These are phyloP conservation scores for Thymelicus acteon DNA, from an alignment of 2,888 invertebrate species.

Conservation along the genomic window DNA sequence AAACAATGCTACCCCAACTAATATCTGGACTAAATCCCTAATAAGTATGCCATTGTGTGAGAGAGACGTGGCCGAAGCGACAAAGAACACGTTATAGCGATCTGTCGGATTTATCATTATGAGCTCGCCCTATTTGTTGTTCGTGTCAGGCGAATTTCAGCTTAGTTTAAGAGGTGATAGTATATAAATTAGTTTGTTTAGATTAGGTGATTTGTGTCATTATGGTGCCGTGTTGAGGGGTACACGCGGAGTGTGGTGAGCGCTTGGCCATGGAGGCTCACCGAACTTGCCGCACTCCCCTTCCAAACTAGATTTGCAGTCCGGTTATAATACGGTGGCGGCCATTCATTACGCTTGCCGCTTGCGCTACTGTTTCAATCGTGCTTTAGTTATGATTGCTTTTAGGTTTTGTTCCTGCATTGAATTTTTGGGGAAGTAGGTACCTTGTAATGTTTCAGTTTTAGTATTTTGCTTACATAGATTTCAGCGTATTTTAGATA, in stretches of 20 bases:
- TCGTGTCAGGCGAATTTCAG: slow-evolving; percentile 43
- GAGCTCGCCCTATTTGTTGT: slow-evolving; percentile 35
- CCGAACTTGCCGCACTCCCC: slow-evolving; percentile 83
- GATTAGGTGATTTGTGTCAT: slow-evolving; percentile 49
- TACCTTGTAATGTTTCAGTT: no score
- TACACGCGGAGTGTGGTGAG: slow-evolving; percentile 81
- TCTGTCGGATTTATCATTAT: slow-evolving; percentile 60
- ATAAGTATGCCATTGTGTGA: slow-evolving; percentile 85
- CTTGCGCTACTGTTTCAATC: slow-evolving; percentile 73
- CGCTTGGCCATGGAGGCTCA: slow-evolving; percentile 84
- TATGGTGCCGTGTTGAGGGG: slow-evolving; percentile 52
- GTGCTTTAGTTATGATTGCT: slow-evolving; percentile 62
- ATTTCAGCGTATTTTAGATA: no score
- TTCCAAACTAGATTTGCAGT: slow-evolving; percentile 81
- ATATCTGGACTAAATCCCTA: slow-evolving; percentile 85
- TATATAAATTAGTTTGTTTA: slow-evolving; percentile 45
- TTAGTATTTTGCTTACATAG: no score
- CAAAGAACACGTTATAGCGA: slow-evolving; percentile 84
- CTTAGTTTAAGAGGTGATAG: slow-evolving; percentile 36
- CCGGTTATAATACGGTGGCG: slow-evolving; percentile 77
- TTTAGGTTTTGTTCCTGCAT: slow-evolving; percentile 34
- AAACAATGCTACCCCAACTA: slow-evolving; percentile 85
- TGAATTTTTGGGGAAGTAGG: slow-evolving; percentile 3
- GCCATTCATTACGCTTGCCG: slow-evolving; percentile 75
- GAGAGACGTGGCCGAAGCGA: slow-evolving; percentile 81